Conservation (phyloP, 2,888 invertebrate species). For the Pristionchus maxplancki region DNA sequence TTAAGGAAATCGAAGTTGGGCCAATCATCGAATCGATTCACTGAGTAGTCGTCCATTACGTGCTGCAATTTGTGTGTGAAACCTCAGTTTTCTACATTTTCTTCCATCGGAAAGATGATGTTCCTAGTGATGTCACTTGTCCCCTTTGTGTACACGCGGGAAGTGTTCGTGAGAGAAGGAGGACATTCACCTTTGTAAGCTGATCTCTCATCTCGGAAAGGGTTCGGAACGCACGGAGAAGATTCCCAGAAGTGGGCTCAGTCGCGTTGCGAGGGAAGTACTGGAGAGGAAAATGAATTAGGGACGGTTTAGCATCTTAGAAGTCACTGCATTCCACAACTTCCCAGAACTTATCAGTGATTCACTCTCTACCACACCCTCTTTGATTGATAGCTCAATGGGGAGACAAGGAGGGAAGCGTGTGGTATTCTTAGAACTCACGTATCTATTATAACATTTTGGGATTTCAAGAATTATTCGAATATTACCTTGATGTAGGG, state of each 20-base stretch:
- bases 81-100: not conserved
- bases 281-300: too few species aligned
- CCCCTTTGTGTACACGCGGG: not conserved
- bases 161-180: not conserved
- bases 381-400: not conserved
- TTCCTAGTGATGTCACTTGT: not conserved
- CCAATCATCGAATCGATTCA: conserved; percentile 75
- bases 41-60: conserved; percentile 71
- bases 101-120: not conserved
- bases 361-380: not conserved
- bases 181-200: conserved; percentile 59
- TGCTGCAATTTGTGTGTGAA: conserved; percentile 53
- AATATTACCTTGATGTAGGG: conserved; percentile 72
- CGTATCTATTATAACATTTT: not conserved
- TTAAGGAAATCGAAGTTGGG: conserved; percentile 73
- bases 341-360: not conserved
- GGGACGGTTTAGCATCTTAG: not conserved
- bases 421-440: not conserved
- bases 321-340: not conserved
- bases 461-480: not conserved
- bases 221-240: conserved; percentile 69
- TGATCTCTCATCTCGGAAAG: conserved; percentile 75
- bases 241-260: conserved; percentile 63
- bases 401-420: conserved; percentile 18
- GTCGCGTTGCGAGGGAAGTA: conserved; percentile 74